Evolutionary conservation across 2,888 invertebrate genomes (phyloP), one percentile per base, ranked within the genome.

Genomic region (Cyclophora punctaria): DNA sequence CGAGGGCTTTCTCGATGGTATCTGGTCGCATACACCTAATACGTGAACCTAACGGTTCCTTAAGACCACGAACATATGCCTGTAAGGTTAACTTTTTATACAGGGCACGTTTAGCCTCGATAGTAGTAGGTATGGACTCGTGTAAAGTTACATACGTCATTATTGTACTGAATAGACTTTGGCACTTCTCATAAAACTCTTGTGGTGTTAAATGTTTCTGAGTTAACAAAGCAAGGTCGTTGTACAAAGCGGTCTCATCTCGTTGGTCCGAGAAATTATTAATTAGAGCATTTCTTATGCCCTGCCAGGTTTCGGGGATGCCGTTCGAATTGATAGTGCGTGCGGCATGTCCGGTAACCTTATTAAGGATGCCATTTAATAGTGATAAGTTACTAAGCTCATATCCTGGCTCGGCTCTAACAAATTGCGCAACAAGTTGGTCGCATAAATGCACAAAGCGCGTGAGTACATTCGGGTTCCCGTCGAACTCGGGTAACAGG

Each of bases 191-290:
- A 41, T 53, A 55, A 46, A 52, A 55, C 42, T 55, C 58, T 34
- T 56, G 56, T 2, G 52, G 53, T 2, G 52, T 35, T 3, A 42
- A 41, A 20, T 47, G 34, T 3, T 54, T 52, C 33, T 58, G 57
- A 0, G 50, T 53, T 2, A 46, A 43, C 34, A 57, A 5, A 2
- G 46, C 34, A 2, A 67, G 42, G 51, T 64, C 60, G 7, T 63
- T 64, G 44, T 63, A 63, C 0, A 66, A 44, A 20, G 20, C 20
- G 20, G 20, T 20, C 20, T 20, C 20, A 20, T 20, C 20, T 20
- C 20, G 20, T 20, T 63, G 65, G 35, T 65, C 63, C 0, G 60
- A 42, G 46, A 66, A 66, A 48, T 63, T 63, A 55, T 64, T 65
- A 34, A 63, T 57, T 7, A 66, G 41, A 3, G 55, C 46, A 35